Evolutionary conservation across 2,113 vertebrate genomes (phyloP), one percentile per base, ranked within the genome.

Genomic region (Sebastes fasciatus): DNA sequence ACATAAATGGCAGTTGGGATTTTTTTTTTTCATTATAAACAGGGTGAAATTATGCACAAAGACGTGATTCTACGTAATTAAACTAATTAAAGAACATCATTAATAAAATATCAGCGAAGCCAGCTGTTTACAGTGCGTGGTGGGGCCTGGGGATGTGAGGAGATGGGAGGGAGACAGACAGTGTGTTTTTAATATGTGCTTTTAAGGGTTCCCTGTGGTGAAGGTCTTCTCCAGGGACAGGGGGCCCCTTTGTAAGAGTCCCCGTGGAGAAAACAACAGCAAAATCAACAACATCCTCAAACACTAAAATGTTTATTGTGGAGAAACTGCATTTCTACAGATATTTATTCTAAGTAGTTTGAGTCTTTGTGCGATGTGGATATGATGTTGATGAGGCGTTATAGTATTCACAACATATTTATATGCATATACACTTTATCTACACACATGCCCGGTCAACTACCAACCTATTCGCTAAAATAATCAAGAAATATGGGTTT

Each of bases 1-100:
- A 92, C 90, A 91, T 87, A 91, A 91, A 86, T 92, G 88, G 84
- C 89, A 88, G 76, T 93, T 90, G 91, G 86, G 86, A 91, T 88
- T 88, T 79, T 90, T 92, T 90, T 88, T 90, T 88, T 94, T 91
- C 84, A 94, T 95, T 94, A 34, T 34, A 95, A 94, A 93, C 62
- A 87, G 79, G 80, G 42, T 82, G 79, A 92, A 94, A 94, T 94
- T 95, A 95, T 96, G 93, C 94, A 95, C 90, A 94, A 94, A 96
- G 88, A 92, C 75, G 70, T 76, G 86, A 85, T 92, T 92, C 92
- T 90, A 88, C 67, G 88, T 95, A 96, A 95, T 95, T 95, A 96
- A 96, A 95, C 95, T 95, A 95, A 96, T 96, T 95, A 95, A 95
- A 96, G 94, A 93, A 93, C 88, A 93, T 90, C 95, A 96, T 96